A percentile compares a stretch with the other conserved stretches of the same genome.
Evolutionary conservation across 2,888 invertebrate genomes (phyloP).

Genomic region (Drosophila neotestacea): DNA sequence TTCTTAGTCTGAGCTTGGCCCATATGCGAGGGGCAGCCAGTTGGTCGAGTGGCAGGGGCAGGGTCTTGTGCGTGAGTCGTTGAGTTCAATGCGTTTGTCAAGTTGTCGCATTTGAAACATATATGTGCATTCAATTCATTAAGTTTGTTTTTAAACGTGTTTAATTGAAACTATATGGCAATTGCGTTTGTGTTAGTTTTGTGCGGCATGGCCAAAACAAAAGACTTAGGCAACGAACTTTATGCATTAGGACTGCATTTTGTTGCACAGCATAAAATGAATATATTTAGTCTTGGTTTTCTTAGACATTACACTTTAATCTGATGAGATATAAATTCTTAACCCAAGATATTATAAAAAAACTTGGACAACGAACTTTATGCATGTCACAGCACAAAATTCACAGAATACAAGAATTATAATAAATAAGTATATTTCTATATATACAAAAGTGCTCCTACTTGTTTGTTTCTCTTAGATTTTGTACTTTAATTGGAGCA

Average conservation of each 20-base stretch:
- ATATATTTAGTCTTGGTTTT: too few species aligned
- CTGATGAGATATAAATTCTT: not conserved
- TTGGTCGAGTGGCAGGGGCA: slow-evolving; percentile 27
- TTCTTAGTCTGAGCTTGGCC: slow-evolving; percentile 23
- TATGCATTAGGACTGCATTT: slow-evolving; percentile 16
- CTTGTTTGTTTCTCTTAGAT: too few species aligned
- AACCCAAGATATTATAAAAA: not conserved
- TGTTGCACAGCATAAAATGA: not conserved
- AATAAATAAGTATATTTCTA: too few species aligned
- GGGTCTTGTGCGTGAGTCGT: slow-evolving; percentile 27
- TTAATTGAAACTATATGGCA: slow-evolving; percentile 50
- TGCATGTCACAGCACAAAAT: not conserved
- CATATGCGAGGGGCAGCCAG: slow-evolving; percentile 13
- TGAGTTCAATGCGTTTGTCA: slow-evolving; percentile 68
- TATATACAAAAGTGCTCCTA: too few species aligned
- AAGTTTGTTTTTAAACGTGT: slow-evolving; percentile 53
- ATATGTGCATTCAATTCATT: slow-evolving; percentile 59
- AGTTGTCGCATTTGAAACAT: slow-evolving; percentile 54
- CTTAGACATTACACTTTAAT: not conserved
- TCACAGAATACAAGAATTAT: too few species aligned
- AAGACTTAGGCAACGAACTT: slow-evolving; percentile 80
- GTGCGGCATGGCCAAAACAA: slow-evolving; percentile 65
- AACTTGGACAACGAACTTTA: slow-evolving; percentile 78
- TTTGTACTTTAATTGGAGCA: too few species aligned
- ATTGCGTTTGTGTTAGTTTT: slow-evolving; percentile 35